phyloP scores from a whole-genome alignment of 2,797 vertebrate genomes.

The Rousettus madagascariensis region DNA sequence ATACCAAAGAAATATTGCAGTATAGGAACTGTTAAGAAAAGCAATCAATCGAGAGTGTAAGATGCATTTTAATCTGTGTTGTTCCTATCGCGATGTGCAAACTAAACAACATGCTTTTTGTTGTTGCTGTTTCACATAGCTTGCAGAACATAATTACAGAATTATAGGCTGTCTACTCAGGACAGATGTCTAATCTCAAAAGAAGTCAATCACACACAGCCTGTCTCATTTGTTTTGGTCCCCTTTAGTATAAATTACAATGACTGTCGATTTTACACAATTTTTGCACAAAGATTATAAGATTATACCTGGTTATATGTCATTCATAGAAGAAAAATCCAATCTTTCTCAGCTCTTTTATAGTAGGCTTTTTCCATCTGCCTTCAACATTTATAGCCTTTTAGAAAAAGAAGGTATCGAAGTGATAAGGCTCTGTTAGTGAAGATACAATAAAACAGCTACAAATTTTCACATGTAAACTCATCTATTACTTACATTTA shows the following conservation, averaged over 20 bases:
- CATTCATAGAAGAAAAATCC: constrained; percentile 33
- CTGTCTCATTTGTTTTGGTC: constrained; percentile 39
- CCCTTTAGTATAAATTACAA: constrained; percentile 41
- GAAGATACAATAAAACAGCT: not conserved
- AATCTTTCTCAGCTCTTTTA: constrained; percentile 47
- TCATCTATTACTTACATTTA: not conserved
- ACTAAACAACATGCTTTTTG: not conserved
- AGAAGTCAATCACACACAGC: not conserved
- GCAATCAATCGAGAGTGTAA: not conserved
- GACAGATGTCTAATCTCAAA: constrained; percentile 19
- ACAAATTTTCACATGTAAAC: not conserved
- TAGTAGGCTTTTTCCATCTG: not conserved
- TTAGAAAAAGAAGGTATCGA: not conserved
- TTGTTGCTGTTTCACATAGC: not conserved
- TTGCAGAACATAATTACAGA: constrained; percentile 16
- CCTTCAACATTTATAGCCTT: not conserved
- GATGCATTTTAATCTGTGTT: not conserved
- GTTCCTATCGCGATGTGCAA: not conserved
- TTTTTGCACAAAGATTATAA: constrained; percentile 52
- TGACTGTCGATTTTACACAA: constrained; percentile 29
- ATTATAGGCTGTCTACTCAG: constrained; percentile 25
- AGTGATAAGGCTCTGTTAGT: not conserved
- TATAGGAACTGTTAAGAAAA: not conserved
- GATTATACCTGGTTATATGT: constrained; percentile 43
- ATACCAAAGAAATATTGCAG: not conserved